Conservation (phyloP, 2,113 vertebrate species). For the Drymodes brunneopygia region DNA sequence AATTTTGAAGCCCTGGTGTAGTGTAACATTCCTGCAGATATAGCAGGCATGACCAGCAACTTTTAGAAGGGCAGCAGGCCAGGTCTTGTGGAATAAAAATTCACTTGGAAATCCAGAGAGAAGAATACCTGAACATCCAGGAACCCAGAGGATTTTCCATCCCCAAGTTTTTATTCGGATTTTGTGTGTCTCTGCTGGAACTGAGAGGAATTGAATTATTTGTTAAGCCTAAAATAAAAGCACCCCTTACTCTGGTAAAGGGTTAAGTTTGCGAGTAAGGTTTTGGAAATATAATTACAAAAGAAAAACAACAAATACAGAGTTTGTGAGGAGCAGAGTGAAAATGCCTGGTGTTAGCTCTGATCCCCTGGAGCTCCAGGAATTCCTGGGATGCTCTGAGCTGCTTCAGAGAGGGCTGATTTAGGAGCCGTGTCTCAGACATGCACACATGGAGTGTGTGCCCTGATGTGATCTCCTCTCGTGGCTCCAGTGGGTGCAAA, state of each 20-base stretch:
- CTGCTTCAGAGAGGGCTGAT: neutral
- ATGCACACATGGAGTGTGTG: accelerated
- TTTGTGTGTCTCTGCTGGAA: neutral
- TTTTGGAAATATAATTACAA: neutral
- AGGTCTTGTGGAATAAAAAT: neutral
- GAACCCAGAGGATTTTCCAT: neutral
- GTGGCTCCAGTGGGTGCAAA: neutral
- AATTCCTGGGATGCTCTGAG: neutral
- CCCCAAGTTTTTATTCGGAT: neutral
- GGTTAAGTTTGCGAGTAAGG: neutral
- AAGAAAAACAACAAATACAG: neutral
- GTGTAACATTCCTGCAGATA: neutral
- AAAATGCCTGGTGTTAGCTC: neutral
- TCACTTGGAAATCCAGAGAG: neutral
- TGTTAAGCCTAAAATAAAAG: neutral
- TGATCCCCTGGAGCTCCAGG: neutral
- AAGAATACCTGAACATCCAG: neutral
- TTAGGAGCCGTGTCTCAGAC: neutral
- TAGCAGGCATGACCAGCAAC: neutral
- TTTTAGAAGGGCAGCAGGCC: neutral
- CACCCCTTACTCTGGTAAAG: neutral
- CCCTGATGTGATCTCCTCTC: neutral
- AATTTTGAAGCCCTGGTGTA: neutral
- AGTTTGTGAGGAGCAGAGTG: neutral
- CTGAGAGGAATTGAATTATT: accelerated